Evolutionary conservation across 2,888 invertebrate genomes (phyloP).

Genomic region (Venustoraphidia nigricollis): DNA sequence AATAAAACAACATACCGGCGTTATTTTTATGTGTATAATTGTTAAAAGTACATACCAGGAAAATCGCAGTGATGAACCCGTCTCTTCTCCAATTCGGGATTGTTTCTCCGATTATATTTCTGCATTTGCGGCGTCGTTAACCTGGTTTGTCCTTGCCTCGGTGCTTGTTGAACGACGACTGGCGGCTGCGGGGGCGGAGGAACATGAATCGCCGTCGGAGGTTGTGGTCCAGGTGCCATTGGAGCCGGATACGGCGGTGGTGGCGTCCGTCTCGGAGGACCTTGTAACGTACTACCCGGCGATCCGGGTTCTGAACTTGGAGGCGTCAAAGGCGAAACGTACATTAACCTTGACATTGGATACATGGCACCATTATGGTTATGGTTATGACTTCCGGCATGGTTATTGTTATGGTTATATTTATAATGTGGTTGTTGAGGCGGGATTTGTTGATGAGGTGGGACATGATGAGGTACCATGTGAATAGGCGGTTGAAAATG

Average conservation of each 20-base stretch:
- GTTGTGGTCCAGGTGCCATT: slow-evolving; percentile 19
- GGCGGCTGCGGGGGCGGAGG: slow-evolving; percentile 18
- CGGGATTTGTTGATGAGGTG: slow-evolving; percentile 19
- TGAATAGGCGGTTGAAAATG: slow-evolving; percentile 17
- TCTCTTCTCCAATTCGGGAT: slow-evolving; percentile 90
- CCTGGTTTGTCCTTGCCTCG: slow-evolving; percentile 12
- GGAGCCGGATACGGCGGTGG: slow-evolving; percentile 64
- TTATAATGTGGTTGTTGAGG: slow-evolving; percentile 13
- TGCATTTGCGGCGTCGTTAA: slow-evolving; percentile 24
- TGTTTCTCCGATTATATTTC: slow-evolving; percentile 87
- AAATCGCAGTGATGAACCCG: slow-evolving; percentile 95
- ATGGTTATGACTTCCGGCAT: slow-evolving; percentile 17
- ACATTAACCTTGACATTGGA: slow-evolving; percentile 47
- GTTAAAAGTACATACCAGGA: slow-evolving; percentile 46
- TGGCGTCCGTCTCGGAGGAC: slow-evolving; percentile 52
- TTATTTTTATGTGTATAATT: neutral
- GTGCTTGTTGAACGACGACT: neutral
- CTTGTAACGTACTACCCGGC: slow-evolving; percentile 53
- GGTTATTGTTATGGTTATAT: slow-evolving; percentile 13
- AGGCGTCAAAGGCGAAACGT: slow-evolving; percentile 73
- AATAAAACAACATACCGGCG: no score
- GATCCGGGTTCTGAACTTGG: slow-evolving; percentile 81
- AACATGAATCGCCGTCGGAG: slow-evolving; percentile 14
- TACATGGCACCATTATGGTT: slow-evolving; percentile 17
- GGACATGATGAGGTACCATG: slow-evolving; percentile 13